Evolutionary conservation across 64 coral and sea anemone genomes (phyloP).

Genomic region (Montipora sp.): DNA sequence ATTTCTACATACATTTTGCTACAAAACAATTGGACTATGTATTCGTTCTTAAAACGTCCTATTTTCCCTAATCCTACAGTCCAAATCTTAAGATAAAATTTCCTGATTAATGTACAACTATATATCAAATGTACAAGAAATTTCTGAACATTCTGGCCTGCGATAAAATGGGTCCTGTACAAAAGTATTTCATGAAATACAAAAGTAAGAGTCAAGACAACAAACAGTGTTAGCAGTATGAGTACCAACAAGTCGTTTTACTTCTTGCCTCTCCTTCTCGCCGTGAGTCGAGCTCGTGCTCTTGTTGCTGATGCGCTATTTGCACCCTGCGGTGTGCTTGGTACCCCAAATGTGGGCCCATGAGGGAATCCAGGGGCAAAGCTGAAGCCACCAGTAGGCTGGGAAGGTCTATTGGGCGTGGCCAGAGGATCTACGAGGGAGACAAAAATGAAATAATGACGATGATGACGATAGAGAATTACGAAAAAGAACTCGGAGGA

Average conservation of each 20-base stretch:
- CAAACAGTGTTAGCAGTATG: no score
- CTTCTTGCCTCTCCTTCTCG: constrained; percentile 42
- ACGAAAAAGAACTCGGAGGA: no score
- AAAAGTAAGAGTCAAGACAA: not conserved
- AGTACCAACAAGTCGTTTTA: not conserved
- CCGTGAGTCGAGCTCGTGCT: constrained; percentile 3
- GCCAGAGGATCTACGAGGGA: not conserved
- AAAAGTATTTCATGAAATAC: not conserved
- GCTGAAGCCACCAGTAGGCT: constrained; percentile 38
- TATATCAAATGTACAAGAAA: not conserved
- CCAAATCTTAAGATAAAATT: no score
- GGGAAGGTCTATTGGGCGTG: not conserved
- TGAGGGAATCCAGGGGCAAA: constrained; percentile 9
- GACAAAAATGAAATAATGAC: not conserved
- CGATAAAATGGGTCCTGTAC: no score
- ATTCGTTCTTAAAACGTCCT: not conserved
- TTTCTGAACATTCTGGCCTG: not conserved
- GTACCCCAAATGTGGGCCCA: constrained; percentile 43
- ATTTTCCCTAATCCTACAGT: not conserved
- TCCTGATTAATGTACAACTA: not conserved
- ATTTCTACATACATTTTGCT: not conserved
- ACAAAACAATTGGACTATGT: no score
- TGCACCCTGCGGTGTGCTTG: constrained; percentile 16
- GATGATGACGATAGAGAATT: no score
- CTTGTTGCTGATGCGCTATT: not conserved